Percentiles rank a stretch among this genome's conserved stretches.
Evolutionary conservation across 2,113 vertebrate genomes (phyloP).

Genomic region (Acinonyx jubatus): DNA sequence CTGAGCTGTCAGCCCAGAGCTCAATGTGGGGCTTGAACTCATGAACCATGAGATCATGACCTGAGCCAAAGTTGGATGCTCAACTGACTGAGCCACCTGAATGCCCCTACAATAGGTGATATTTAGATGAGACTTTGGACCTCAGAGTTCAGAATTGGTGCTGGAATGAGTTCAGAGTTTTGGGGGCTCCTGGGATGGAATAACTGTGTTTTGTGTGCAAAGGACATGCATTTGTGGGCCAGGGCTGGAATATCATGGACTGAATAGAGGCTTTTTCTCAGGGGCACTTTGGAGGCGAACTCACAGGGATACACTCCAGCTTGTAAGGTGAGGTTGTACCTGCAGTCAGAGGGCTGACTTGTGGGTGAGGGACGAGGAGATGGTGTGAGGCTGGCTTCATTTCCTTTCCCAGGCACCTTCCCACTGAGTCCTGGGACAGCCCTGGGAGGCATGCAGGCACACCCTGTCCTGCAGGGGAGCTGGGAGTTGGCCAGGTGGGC

Average conservation of each 20-base stretch:
- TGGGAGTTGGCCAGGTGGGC: background rate
- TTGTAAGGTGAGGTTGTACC: background rate
- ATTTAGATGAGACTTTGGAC: background rate
- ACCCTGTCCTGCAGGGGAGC: background rate
- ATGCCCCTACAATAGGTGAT: background rate
- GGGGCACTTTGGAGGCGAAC: background rate
- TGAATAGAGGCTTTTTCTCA: background rate
- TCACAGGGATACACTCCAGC: background rate
- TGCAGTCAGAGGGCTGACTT: background rate
- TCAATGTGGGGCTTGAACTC: no score
- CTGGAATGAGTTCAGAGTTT: background rate
- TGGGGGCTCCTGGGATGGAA: background rate
- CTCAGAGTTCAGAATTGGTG: background rate
- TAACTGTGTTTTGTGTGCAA: background rate
- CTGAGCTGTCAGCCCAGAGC: no score
- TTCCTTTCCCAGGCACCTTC: background rate
- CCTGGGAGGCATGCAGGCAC: background rate
- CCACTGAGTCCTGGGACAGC: background rate
- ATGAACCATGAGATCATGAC: no score
- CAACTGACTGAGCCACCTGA: no score
- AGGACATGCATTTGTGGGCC: background rate
- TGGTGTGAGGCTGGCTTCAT: background rate
- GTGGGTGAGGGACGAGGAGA: background rate
- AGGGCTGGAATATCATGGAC: background rate
- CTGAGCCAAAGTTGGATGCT: no score